A percentile compares a stretch with the other conserved stretches of the same genome.
These are phyloP conservation scores for Pseudonaja textilis DNA, from an alignment of 2,113 vertebrate genomes.

Conservation along the genomic window DNA sequence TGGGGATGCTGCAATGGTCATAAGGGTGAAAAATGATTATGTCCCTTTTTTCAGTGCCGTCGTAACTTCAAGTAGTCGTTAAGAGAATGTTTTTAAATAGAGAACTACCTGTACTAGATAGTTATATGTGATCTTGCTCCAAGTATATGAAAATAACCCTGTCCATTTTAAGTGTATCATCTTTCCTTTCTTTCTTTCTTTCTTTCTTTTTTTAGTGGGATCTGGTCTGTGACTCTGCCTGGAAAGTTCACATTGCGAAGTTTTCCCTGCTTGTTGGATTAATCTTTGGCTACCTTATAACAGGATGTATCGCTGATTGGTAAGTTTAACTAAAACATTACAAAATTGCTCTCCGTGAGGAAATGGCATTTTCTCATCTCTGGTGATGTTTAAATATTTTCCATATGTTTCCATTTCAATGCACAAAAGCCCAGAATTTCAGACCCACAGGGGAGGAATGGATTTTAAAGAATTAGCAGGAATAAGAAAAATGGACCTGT, in stretches of 20 bases:
- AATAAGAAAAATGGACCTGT: background rate
- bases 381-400: slow-evolving; percentile 11
- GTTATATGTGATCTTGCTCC: background rate
- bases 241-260: slow-evolving; percentile 98
- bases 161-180: slow-evolving; percentile 17
- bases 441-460: background rate
- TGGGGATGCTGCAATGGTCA: background rate
- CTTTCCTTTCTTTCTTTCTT: slow-evolving; percentile 39
- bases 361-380: background rate
- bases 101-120: background rate
- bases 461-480: background rate
- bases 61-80: background rate
- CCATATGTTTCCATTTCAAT: background rate
- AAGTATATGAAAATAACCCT: background rate
- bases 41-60: background rate
- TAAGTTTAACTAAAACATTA: slow-evolving; percentile 67
- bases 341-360: background rate
- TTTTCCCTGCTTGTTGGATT: slow-evolving; percentile 95
- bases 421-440: background rate
- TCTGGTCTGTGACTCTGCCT: slow-evolving; percentile 94
- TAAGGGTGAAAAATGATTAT: background rate
- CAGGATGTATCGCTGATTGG: slow-evolving; percentile 98
- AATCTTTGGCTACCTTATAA: slow-evolving; percentile 96
- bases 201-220: slow-evolving; percentile 84
- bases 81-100: background rate